phyloP scores from a whole-genome alignment of 2,797 vertebrate species.

The Tauraco hartlaubi region DNA sequence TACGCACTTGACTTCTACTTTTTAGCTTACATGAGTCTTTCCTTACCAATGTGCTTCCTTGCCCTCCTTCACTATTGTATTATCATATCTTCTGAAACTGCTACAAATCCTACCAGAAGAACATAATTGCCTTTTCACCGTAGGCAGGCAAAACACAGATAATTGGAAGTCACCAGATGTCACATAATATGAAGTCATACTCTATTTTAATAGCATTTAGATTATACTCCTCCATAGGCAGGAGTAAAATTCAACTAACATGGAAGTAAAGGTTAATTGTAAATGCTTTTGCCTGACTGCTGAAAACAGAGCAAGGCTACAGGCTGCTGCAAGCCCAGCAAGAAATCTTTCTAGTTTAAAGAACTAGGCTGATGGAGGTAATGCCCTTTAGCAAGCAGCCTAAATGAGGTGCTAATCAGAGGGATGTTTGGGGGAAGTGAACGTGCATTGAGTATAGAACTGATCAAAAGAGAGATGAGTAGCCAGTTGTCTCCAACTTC shows the following conservation, averaged over 20 bases:
- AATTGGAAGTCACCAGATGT: conserved; percentile 72
- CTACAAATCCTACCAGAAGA: conserved; percentile 65
- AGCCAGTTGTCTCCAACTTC: background rate
- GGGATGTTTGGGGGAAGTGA: conserved; percentile 16
- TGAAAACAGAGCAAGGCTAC: conserved; percentile 80
- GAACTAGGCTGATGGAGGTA: conserved; percentile 80
- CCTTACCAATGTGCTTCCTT: conserved; percentile 39
- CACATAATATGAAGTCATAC: conserved; percentile 73
- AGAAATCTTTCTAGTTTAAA: conserved; percentile 75
- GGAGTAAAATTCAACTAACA: conserved; percentile 68
- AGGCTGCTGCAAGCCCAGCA: conserved; percentile 80
- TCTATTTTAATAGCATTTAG: conserved; percentile 72
- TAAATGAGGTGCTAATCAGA: conserved; percentile 72
- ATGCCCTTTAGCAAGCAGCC: conserved; percentile 60
- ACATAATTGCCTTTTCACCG: conserved; percentile 70
- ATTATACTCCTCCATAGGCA: conserved; percentile 61
- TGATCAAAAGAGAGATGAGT: background rate
- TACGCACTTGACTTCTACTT: conserved; percentile 14
- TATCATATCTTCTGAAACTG: conserved; percentile 45
- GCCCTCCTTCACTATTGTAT: conserved; percentile 4
- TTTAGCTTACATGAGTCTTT: background rate
- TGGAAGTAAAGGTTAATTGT: conserved; percentile 72
- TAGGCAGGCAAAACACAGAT: conserved; percentile 66
- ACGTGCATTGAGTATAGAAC: background rate
- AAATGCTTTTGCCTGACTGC: conserved; percentile 65